Percentiles rank a stretch among this genome's conserved stretches.
phyloP scores from a whole-genome alignment of 2,113 vertebrate species.

The Polypterus bichir region DNA sequence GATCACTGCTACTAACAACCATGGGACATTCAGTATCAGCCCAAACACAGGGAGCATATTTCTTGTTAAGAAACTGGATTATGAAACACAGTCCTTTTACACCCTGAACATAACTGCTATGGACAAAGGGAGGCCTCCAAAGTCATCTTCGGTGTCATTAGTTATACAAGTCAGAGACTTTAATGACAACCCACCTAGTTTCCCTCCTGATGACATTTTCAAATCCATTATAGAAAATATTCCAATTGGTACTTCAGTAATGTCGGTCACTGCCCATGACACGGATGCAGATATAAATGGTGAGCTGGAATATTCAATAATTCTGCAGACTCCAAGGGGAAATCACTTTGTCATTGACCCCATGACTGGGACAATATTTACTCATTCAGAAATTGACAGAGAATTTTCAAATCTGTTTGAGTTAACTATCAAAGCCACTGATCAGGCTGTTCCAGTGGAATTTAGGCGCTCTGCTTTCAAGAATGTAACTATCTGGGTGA shows the following conservation, averaged over 20 bases:
- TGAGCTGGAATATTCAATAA: conserved; percentile 70
- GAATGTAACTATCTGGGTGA: conserved; percentile 87
- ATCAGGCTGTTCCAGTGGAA: conserved; percentile 81
- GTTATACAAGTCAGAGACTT: conserved; percentile 86
- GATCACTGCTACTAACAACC: conserved; percentile 81
- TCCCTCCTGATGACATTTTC: conserved; percentile 83
- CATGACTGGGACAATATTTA: conserved; percentile 67
- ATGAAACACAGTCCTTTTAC: conserved; percentile 82
- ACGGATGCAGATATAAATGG: conserved; percentile 93
- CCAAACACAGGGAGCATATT: conserved; percentile 92
- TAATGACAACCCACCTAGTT: conserved; percentile 88
- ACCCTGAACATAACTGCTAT: conserved; percentile 84
- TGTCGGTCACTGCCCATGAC: conserved; percentile 76
- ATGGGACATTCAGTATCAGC: conserved; percentile 90
- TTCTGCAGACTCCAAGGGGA: conserved; percentile 81
- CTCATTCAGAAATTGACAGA: conserved; percentile 73
- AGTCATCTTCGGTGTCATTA: conserved; percentile 79
- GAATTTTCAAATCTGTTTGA: conserved; percentile 92
- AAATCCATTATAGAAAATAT: conserved; percentile 88
- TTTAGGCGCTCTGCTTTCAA: conserved; percentile 78
- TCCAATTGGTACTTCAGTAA: conserved; percentile 71
- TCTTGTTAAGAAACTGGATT: conserved; percentile 83
- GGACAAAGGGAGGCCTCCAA: conserved; percentile 75
- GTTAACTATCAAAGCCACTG: conserved; percentile 80
- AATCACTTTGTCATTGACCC: conserved; percentile 76